Percentiles rank a stretch among this genome's conserved stretches.
phyloP scores from a whole-genome alignment of 2,888 invertebrate species.

The Tetragonula carbonaria region DNA sequence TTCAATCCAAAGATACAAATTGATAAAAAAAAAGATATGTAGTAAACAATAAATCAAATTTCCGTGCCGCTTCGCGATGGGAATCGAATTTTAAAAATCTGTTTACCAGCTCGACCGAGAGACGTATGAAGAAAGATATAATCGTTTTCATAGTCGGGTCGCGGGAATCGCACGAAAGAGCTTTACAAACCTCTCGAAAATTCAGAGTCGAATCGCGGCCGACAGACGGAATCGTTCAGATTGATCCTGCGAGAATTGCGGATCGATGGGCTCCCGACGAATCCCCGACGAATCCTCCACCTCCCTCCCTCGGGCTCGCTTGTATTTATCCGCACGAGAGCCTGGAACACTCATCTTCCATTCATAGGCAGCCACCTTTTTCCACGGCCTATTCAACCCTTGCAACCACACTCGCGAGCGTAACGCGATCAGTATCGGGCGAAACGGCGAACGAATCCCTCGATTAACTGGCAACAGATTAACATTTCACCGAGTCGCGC shows the following conservation, averaged over 20 bases:
- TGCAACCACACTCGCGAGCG: neutral
- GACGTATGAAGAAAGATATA: neutral
- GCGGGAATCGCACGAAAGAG: neutral
- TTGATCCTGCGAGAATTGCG: neutral
- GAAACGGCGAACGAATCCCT: neutral
- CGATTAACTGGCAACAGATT: neutral
- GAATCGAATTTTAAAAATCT: too few relatives aligned
- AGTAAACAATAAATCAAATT: neutral
- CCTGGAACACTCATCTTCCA: slow-evolving; percentile 12
- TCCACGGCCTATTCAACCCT: neutral
- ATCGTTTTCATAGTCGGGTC: neutral
- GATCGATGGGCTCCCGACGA: neutral
- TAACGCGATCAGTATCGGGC: neutral
- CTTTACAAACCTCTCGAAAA: neutral
- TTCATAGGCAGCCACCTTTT: slow-evolving; percentile 12
- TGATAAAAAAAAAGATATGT: neutral
- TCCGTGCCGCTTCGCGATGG: too few relatives aligned
- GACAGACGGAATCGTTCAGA: neutral
- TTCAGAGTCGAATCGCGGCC: neutral
- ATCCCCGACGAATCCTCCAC: neutral
- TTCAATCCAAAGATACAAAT: too few relatives aligned
- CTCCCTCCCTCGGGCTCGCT: neutral
- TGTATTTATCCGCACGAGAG: neutral
- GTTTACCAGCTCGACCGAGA: too few relatives aligned
- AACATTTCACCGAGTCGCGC: neutral